Percentiles rank a stretch among this genome's conserved stretches.
phyloP scores from a whole-genome alignment of 37 sponge, comb jelly and placozoan genomes.

The Crambe crambe region DNA sequence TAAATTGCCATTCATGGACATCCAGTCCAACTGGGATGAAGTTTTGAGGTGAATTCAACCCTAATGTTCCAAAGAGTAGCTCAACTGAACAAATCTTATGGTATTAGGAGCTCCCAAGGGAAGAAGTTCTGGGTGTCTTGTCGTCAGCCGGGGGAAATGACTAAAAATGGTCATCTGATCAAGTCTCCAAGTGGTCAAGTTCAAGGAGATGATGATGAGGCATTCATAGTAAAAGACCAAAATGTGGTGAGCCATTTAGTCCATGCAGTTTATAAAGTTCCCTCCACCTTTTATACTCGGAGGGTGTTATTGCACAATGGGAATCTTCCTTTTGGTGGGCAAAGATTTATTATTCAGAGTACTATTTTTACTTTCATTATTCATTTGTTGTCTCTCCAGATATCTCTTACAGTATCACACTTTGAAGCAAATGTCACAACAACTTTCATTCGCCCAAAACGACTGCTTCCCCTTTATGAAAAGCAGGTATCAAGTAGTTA shows the following conservation, averaged over 20 bases:
- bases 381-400: neutral
- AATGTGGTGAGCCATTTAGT: neutral
- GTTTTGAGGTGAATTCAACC: conserved; percentile 4
- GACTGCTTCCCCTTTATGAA: conserved; percentile 18
- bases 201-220: neutral
- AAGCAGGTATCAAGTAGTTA: conserved; percentile 5
- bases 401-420: conserved; percentile 27
- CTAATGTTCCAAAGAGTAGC: neutral
- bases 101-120: neutral
- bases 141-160: conserved; percentile 21
- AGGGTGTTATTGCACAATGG: too few species aligned
- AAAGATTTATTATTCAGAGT: neutral
- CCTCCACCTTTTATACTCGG: neutral
- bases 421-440: conserved; percentile 1
- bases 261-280: neutral
- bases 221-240: conserved; percentile 1
- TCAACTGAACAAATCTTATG: neutral
- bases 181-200: neutral
- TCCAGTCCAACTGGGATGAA: conserved; percentile 5
- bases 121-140: conserved; percentile 54
- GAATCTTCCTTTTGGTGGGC: too few species aligned
- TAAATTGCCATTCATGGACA: conserved; percentile 16
- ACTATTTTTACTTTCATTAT: neutral
- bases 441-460: conserved; percentile 34
- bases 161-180: neutral